Evolutionary conservation across 2,888 invertebrate species (phyloP).

Genomic region (Xanthorhoe designata): DNA sequence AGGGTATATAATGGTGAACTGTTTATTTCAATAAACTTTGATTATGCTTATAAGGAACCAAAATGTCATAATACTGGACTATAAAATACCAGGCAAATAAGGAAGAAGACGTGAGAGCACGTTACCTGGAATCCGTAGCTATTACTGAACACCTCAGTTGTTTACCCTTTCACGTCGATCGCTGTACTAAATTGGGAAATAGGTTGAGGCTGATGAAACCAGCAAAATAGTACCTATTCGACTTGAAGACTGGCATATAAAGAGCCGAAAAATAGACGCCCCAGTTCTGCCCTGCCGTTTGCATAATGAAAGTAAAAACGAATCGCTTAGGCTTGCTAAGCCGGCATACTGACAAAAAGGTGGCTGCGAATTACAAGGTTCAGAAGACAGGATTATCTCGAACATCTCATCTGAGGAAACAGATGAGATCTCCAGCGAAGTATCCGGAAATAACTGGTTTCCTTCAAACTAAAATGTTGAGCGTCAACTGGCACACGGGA

Average conservation of each 20-base stretch:
- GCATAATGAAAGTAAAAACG: slow-evolving; percentile 37
- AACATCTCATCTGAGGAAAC: slow-evolving; percentile 1
- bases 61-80: not conserved
- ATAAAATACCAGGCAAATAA: not conserved
- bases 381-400: not conserved
- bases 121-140: slow-evolving; percentile 14
- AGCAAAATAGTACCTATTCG: slow-evolving; percentile 22
- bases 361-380: slow-evolving; percentile 12
- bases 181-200: slow-evolving; percentile 27
- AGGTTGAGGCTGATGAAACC: slow-evolving; percentile 17
- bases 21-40: no score
- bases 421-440: not conserved
- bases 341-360: slow-evolving; percentile 1
- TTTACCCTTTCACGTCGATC: slow-evolving; percentile 21
- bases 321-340: slow-evolving; percentile 27
- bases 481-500: not conserved
- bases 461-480: not conserved
- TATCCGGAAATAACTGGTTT: not conserved
- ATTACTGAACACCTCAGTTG: slow-evolving; percentile 14
- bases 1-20: no score
- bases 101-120: slow-evolving; percentile 3
- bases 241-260: slow-evolving; percentile 29
- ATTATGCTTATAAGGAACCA: not conserved
- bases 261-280: slow-evolving; percentile 36
- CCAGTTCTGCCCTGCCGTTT: slow-evolving; percentile 31